A percentile compares a stretch with the other conserved stretches of the same genome.
Evolutionary conservation across 2,113 vertebrate genomes (phyloP).

Genomic region (Sialia sialis): DNA sequence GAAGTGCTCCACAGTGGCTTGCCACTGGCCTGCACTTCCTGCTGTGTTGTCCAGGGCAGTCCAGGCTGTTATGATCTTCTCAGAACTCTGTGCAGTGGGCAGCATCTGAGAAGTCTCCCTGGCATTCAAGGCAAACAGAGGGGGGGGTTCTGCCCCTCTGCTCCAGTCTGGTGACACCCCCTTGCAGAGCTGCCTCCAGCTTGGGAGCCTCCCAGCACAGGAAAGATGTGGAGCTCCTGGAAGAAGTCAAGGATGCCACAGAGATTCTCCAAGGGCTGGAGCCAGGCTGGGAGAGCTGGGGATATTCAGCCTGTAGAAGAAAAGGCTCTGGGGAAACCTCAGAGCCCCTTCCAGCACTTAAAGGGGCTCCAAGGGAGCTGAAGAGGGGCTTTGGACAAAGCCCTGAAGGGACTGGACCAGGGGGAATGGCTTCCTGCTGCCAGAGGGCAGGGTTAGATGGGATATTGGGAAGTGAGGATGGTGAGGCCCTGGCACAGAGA

Average conservation of each 20-base stretch:
- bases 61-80: background rate
- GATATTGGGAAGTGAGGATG: background rate
- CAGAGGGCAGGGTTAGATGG: background rate
- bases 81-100: background rate
- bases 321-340: background rate
- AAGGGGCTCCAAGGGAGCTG: background rate
- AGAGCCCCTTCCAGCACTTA: background rate
- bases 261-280: background rate
- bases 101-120: background rate
- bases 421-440: background rate
- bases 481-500: background rate
- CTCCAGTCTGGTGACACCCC: background rate
- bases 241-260: background rate
- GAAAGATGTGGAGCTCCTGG: background rate
- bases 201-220: background rate
- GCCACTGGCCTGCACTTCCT: accelerated
- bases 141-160: background rate
- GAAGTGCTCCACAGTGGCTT: background rate
- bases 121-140: accelerated
- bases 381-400: background rate
- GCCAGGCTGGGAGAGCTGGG: background rate
- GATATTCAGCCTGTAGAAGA: background rate
- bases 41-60: background rate
- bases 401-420: background rate
- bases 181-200: background rate